Base-by-base conservation (phyloP, 2,113 vertebrate genomes). In the Ciconia maguari region DNA sequence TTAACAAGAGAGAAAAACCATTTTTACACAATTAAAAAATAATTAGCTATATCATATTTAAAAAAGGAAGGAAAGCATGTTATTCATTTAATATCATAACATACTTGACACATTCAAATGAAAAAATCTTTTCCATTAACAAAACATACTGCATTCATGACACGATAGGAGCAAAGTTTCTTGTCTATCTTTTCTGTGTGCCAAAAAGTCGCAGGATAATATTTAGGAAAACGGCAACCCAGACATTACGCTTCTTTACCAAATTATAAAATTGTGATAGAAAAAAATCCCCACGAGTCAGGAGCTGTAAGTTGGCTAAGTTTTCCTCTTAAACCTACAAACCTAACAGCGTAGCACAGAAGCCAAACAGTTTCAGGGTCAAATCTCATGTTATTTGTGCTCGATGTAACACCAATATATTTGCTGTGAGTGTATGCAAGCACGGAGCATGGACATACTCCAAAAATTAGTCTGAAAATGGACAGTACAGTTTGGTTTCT, bases 131-230 rank as follows among this genome's bases (percentile, higher is more conserved):
- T 86, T 90, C 74, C 22, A 52, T n/a, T 41, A 94, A 32, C 20
- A 82, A 93, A 79, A 80, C 88, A 83, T 87, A 94, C 54, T 65
- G 64, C 87, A 93, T 84, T 90, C 81, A 74, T 36, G 32, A 92
- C 54, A 79, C 5, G 2, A 74, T 2, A 26, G 13, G 48, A 90
- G 34, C 16, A 76, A 96, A 94, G 30, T 42, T 61, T 69, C 83
- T 93, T 27, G 27, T 34, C 74, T 80, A 38, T 71, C 61, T 96
- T 91, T 96, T 93, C 96, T 96, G 97, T 97, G 96, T 96, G 97
- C 97, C 98, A 98, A 97, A 98, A 98, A 83, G 80, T 86, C 10
- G 3, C n/a, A 75, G 61, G 75, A 60, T 66, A 76, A 17, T 27
- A 78, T 38, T 54, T 41, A 68, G 64, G 65, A 70, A 66, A 96